Evolutionary conservation across 2,797 vertebrate genomes (phyloP), one percentile per base, ranked within the genome.

Genomic region (Coregonus sp.): DNA sequence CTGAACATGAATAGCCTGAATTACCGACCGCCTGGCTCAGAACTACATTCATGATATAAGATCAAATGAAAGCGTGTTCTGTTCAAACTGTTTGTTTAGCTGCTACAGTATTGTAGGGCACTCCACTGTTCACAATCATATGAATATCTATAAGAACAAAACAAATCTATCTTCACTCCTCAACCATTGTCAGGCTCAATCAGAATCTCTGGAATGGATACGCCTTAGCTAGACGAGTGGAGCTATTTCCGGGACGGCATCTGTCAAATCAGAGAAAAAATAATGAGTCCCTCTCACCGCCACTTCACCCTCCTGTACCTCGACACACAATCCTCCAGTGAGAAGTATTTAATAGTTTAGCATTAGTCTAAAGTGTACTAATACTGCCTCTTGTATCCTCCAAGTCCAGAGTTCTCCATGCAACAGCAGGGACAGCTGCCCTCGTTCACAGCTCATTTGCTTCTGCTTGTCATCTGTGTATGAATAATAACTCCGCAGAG

Each of bases 361-460:
- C 56, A 59, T 20, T n/a, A 37, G 25, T 68, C n/a, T 29, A 18
- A 40, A 59, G 69, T 33, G 59, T 61, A 40, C 35, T 71, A 12
- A 54, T 25, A 72, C 29, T 3, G 25, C 52, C 75, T 50, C 56
- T 59, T 75, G 16, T 75, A 76, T 82, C 73, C 75, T 18, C 65
- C 50, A 7, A 51, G 18, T 59, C 37, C 40, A 29, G 52, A 66
- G 70, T 72, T 70, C 29, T 63, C 74, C 25, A 52, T 73, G 74
- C 35, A 37, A 33, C 74, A 72, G 52, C 47, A 68, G 54, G 70
- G 65, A 50, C 74, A 70, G 69, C 68, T 73, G 71, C 73, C 76
- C 78, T 70, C 31, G 63, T 75, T 85, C 35, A 71, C 72, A 75
- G 59, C 54, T 78, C 78, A 74, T 81, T 80, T 81, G 78, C 63